Evolutionary conservation across 1,140 invertebrate genomes (phyloP), one percentile per base, ranked within the genome.

Genomic region (Planococcus citri): DNA sequence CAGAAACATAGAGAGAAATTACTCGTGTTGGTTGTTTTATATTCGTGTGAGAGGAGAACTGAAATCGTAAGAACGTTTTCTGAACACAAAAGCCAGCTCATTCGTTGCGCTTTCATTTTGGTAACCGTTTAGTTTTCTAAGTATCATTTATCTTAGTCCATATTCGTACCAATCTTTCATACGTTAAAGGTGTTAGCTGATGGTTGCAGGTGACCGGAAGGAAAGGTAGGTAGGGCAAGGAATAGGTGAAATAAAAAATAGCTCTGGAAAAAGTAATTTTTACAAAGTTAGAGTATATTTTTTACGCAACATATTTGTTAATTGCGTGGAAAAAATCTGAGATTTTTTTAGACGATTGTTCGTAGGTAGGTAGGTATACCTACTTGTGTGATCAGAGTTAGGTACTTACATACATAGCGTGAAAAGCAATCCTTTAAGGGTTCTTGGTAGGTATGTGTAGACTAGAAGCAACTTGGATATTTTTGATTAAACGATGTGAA

Each of bases 141-240:
- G 60, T 64, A 64, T 64, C 60, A 64, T 64, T 64, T 64, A 64
- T 64, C 60, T 64, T 64, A 64, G 60, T 64, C 60, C 17, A 64
- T 64, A 25, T 64, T 25, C 25, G 60, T 25, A 25, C 60, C 60
- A 64, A 64, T 64, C 60, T 64, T 25, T 25, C 60, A 17, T 25
- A 64, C 17, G 17, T 24, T 24, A 22, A 64, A 10, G 60, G 22
- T 24, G 17, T 9, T 51, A n/a, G 6, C 17, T 6, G n/a, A 17
- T 17, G 12, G 41, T 20, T 51, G 41, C 10, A 51, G 10, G 41
- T 51, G 41, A 20, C 41, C 41, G 41, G 17, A 9, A 17, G 6
- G 33, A n/a, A n/a, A n/a, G n/a, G n/a, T n/a, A n/a, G n/a, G 29
- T 33, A 33, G 4, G 3, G 29, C 29, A 12, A 6, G 41, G 41